Evolutionary conservation across 2,888 invertebrate species (phyloP), one percentile per base, ranked within the genome.

Genomic region (Meandrusa payeni): DNA sequence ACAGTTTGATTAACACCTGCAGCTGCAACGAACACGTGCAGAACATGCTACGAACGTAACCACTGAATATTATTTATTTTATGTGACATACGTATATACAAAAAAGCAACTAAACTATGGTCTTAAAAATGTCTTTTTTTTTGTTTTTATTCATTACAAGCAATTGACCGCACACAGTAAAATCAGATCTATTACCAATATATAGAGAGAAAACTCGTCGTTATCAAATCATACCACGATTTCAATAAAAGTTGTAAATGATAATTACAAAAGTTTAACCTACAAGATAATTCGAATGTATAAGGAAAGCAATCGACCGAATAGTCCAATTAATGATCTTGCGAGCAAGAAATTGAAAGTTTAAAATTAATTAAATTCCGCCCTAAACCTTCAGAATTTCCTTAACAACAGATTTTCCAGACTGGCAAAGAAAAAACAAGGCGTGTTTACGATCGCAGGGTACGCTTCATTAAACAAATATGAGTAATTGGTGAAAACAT

Each of bases 1-100:
- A 27, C 38, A 26, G 29, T 29, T 42, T 29, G 23, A 24, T 37
- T 36, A 31, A 37, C 37, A 43, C 40, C 31, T 38, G 38, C 45
- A 46, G 27, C 37, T 36, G 34, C 17, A 29, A 5, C 5, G n/a
- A 22, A 32, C 32, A 44, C 32, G 17, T 39, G 32, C 27, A 33
- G 20, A 38, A 20, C 33, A 32, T 6, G 11, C 42, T 23, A 10
- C 9, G 20, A 28, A 22, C 11, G 24, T 28, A 41, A 10, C 4
- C 19, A 7, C 11, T 32, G 7, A 23, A 17, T 10, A 23, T 31
- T 40, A 32, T 10, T 9, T 24, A 26, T n/a, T 37, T 37, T 17
- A 17, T n/a, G n/a, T 13, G 2, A n/a, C 9, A 12, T 3, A 22
- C 19, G 10, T n/a, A n/a, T n/a, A n/a, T n/a, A n/a, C n/a, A n/a